These are phyloP conservation scores for Donacobius atricapilla DNA, from an alignment of 2,113 vertebrate genomes.

Conservation along the genomic window DNA sequence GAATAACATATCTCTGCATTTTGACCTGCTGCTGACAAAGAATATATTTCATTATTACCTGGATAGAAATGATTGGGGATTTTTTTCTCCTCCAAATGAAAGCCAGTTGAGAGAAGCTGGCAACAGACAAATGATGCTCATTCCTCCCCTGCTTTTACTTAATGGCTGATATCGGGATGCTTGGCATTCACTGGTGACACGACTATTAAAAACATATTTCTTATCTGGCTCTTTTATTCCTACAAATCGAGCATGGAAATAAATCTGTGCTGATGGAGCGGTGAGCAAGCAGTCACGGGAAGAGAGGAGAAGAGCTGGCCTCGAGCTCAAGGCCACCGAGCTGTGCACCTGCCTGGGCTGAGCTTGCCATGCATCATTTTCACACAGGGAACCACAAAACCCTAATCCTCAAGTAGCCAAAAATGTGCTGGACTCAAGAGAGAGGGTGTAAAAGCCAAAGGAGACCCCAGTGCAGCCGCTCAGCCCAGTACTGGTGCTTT, in stretches of 20 bases:
- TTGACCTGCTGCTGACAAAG: constrained; percentile 61
- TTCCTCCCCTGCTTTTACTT: constrained; percentile 63
- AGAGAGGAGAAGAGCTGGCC: neutral
- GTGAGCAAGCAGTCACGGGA: neutral
- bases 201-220: constrained; percentile 68
- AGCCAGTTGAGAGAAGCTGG: constrained; percentile 63
- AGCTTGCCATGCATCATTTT: neutral
- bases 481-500: neutral
- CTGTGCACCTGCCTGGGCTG: neutral
- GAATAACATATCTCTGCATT: constrained; percentile 53
- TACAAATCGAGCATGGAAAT: constrained; percentile 20
- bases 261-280: neutral
- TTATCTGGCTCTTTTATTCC: constrained; percentile 46
- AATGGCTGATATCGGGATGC: constrained; percentile 38
- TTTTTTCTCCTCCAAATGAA: constrained; percentile 45
- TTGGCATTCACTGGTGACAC: constrained; percentile 19
- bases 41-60: constrained; percentile 67
- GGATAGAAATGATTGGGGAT: neutral
- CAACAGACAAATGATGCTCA: constrained; percentile 65
- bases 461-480: neutral
- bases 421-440: neutral
- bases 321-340: fast-evolving
- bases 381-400: neutral
- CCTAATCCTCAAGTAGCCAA: neutral
- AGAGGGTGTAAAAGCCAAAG: neutral